Conservation (phyloP, 2,797 vertebrate genomes). For the Mormyrops attenuatus region DNA sequence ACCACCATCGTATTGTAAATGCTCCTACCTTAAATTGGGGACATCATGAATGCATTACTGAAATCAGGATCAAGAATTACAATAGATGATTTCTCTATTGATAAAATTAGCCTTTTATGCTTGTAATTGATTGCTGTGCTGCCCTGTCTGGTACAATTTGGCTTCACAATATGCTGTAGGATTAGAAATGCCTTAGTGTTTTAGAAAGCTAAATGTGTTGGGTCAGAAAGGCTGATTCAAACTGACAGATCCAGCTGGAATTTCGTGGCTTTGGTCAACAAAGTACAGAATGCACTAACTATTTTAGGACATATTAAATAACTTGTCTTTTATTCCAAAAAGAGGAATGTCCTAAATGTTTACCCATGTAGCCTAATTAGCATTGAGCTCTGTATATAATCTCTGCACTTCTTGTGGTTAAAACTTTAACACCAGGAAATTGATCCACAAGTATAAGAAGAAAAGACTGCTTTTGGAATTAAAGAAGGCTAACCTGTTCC, state of each 20-base stretch:
- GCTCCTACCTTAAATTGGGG: conserved; percentile 30
- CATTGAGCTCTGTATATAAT: not conserved
- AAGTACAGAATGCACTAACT: not conserved
- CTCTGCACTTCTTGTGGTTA: not conserved
- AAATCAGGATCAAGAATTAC: conserved; percentile 26
- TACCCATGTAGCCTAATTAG: not conserved
- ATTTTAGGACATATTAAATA: not conserved
- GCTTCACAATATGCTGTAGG: conserved; percentile 4
- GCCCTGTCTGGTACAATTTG: conserved; percentile 31
- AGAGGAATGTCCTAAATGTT: not conserved
- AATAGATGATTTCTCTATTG: conserved; percentile 32
- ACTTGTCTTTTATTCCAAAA: not conserved
- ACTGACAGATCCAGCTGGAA: conserved; percentile 17
- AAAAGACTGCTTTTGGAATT: conserved; percentile 5
- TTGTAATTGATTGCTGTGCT: conserved; percentile 27
- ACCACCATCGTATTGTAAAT: conserved; percentile 29
- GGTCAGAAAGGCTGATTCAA: conserved; percentile 22
- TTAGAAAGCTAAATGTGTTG: conserved; percentile 12
- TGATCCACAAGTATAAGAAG: not conserved
- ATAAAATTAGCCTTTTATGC: conserved; percentile 30
- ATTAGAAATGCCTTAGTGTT: conserved; percentile 19
- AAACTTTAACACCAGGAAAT: not conserved
- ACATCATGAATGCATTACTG: conserved; percentile 28
- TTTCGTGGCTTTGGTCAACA: not conserved
- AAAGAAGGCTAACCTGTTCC: not conserved